Percentiles rank a stretch among this genome's conserved stretches.
phyloP scores from a whole-genome alignment of 2,113 vertebrate genomes.

The Hippocampus guttulatus region DNA sequence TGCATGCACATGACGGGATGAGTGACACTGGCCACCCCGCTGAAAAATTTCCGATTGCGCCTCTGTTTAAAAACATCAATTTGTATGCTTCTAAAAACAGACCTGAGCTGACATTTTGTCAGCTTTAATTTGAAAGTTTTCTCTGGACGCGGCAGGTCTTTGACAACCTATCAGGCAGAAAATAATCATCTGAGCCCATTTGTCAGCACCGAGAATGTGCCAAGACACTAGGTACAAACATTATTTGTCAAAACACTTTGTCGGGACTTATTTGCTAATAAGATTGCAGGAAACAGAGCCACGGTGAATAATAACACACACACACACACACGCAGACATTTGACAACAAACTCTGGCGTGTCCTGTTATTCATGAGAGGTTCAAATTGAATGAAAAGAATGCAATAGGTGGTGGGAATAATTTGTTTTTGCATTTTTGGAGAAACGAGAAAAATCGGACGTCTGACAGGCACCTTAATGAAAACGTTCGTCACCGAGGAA shows the following conservation, averaged over 20 bases:
- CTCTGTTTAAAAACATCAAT: neutral
- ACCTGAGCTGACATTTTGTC: neutral
- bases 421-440: neutral
- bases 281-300: neutral
- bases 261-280: neutral
- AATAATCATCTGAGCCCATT: neutral
- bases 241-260: slow-evolving; percentile 1
- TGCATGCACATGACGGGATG: no score
- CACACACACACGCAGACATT: neutral
- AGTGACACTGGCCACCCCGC: no score
- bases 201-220: neutral
- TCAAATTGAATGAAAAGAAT: neutral
- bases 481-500: neutral
- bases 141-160: neutral
- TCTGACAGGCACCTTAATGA: neutral
- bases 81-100: neutral
- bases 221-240: neutral
- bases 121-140: slow-evolving; percentile 2
- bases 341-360: neutral
- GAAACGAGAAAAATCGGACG: neutral
- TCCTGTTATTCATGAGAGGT: neutral
- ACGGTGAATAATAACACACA: neutral
- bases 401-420: neutral
- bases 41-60: no score
- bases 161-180: neutral